Evolutionary conservation across 2,797 vertebrate genomes (phyloP).

Genomic region (Enteromius afrohamiltoni): DNA sequence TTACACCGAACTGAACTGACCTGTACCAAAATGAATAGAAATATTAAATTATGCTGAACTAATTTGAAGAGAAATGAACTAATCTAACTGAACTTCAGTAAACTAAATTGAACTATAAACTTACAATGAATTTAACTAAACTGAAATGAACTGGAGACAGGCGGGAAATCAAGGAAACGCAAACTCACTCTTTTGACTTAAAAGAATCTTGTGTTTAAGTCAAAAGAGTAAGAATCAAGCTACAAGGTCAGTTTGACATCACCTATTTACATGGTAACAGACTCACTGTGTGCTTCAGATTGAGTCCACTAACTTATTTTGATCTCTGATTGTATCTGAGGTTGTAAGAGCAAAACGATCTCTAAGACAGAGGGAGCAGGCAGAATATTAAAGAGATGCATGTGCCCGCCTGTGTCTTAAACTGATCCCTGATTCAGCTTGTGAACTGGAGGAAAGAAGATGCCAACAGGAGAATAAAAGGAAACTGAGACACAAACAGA

Average conservation of each 20-base stretch:
- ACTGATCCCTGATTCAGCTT: slow-evolving; percentile 50
- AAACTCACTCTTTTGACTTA: neutral
- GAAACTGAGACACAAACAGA: slow-evolving; percentile 2
- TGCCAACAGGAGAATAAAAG: slow-evolving; percentile 11
- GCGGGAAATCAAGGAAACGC: neutral
- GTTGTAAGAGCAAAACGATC: slow-evolving; percentile 15
- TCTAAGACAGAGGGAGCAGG: slow-evolving; percentile 17
- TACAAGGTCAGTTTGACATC: slow-evolving; percentile 7
- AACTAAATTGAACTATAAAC: neutral
- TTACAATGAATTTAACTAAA: neutral
- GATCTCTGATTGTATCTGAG: slow-evolving; percentile 16
- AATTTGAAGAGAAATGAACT: neutral
- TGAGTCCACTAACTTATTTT: slow-evolving; percentile 8
- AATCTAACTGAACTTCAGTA: neutral
- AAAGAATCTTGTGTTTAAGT: slow-evolving; percentile 3
- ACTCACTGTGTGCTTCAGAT: neutral
- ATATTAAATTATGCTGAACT: slow-evolving; percentile 1
- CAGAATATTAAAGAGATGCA: slow-evolving; percentile 56
- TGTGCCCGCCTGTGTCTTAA: neutral
- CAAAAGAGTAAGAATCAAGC: neutral
- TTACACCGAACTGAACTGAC: neutral
- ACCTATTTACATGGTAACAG: slow-evolving; percentile 2
- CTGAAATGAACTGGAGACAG: neutral
- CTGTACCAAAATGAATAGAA: too few species aligned
- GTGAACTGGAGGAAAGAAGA: slow-evolving; percentile 6